Percentiles rank a stretch among this genome's conserved stretches.
Conservation (phyloP, 2,888 invertebrate genomes). For the Conops quadrifasciatus region DNA sequence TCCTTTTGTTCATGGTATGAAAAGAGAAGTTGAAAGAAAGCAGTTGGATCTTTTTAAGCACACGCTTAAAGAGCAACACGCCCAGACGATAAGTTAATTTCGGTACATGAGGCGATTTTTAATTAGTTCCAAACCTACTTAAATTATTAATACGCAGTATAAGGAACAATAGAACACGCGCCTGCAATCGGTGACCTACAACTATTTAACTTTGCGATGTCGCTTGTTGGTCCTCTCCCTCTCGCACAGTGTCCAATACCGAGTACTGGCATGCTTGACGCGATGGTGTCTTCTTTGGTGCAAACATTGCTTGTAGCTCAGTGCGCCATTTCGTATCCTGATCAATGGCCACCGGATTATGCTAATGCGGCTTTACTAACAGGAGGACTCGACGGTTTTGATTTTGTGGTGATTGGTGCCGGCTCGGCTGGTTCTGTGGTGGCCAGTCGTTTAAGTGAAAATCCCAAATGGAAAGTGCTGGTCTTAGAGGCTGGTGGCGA, state of each 20-base stretch:
- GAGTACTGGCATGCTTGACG: background rate
- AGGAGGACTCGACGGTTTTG: background rate
- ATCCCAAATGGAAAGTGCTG: conserved; percentile 53
- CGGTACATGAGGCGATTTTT: background rate
- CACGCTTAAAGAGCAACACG: too few species aligned
- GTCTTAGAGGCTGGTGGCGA: conserved; percentile 67
- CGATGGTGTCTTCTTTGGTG: conserved; percentile 77
- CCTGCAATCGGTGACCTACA: too few species aligned
- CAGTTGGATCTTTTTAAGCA: too few species aligned
- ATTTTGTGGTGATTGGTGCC: conserved; percentile 61
- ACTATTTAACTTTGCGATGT: background rate
- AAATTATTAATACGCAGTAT: background rate
- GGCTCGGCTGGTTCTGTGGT: conserved; percentile 64
- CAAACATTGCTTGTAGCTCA: background rate
- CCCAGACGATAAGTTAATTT: background rate
- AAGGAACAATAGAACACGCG: background rate
- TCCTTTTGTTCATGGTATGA: too few species aligned
- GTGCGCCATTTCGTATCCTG: background rate
- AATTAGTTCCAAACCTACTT: too few species aligned
- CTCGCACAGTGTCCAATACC: conserved; percentile 1
- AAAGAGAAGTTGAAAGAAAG: too few species aligned
- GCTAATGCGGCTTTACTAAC: background rate
- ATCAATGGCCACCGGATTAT: conserved; percentile 2
- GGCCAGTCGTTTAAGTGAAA: conserved; percentile 52
- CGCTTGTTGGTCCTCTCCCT: background rate